Base-by-base conservation (phyloP, 2,113 vertebrate species). In the Phoxinus phoxinus region DNA sequence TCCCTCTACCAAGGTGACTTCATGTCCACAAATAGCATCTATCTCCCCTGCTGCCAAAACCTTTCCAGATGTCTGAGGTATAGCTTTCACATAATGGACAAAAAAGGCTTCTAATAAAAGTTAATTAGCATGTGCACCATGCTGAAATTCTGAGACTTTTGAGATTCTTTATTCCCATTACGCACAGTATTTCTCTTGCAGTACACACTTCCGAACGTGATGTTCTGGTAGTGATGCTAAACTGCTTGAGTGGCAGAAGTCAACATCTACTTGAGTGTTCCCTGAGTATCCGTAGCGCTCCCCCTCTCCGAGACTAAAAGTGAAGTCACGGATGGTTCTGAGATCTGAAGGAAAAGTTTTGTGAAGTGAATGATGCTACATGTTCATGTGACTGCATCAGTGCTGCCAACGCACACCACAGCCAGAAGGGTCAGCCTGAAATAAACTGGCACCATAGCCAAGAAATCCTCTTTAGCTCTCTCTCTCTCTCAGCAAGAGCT, bases 1-100 rank as follows among this genome's bases (percentile, higher is more conserved):
- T 46, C 73, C 56, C 30, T 87, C 37, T 79, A 85, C 59, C 90
- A 90, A 90, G 87, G 89, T 90, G 88, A 89, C 84, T 89, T 74
- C 88, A 88, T 69, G 84, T 86, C 87, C 86, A 86, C 58, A 88
- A 85, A 83, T 63, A 87, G 75, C 84, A 51, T 51, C 73, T 76
- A 51, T 51, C 73, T 83, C 84, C 61, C 83, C 77, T 77, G 58
- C 83, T 71, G 76, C 59, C 44, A 84, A 78, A 77, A 48, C 84
- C 58, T 82, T 85, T 78, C 87, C 77, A 69, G 63, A 73, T 19
- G 6, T 85, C 77, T 48, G 63, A 90, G 71, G 32, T 76, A 41
- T 41, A 86, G 75, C 84, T 78, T 88, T 84, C 84, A 67, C 84
- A 76, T 86, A 85, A 88, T 88, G 79, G 86, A 84, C 72, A 83